These are phyloP conservation scores for Mormyrus hasselquistii DNA, from an alignment of 2,797 vertebrate species.

Conservation along the genomic window DNA sequence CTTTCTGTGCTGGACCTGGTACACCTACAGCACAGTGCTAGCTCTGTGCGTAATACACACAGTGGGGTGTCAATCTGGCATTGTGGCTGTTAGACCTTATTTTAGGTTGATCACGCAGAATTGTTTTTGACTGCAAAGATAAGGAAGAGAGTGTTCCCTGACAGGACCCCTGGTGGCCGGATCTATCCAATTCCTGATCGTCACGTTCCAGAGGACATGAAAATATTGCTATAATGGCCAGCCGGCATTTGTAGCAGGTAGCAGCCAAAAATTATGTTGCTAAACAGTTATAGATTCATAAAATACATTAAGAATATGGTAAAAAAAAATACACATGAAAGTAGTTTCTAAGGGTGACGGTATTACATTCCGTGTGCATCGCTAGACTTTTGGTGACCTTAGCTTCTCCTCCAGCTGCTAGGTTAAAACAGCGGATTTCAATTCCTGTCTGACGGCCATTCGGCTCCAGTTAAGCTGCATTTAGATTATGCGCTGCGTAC, in stretches of 20 bases:
- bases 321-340: background rate
- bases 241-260: background rate
- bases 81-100: conserved; percentile 30
- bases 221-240: background rate
- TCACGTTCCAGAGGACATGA: background rate
- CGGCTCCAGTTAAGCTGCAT: conserved; percentile 7
- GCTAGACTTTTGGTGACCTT: background rate
- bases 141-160: background rate
- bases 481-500: background rate
- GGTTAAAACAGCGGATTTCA: background rate
- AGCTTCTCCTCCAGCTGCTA: background rate
- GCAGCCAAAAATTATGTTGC: background rate
- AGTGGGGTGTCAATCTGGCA: conserved; percentile 21
- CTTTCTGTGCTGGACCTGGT: background rate
- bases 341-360: background rate
- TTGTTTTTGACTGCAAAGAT: conserved; percentile 29
- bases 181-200: background rate
- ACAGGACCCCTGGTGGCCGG: background rate
- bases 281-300: background rate
- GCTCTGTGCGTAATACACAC: conserved; percentile 19
- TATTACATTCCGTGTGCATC: background rate
- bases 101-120: conserved; percentile 35
- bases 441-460: background rate
- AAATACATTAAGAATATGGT: background rate
- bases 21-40: background rate